Evolutionary conservation across 1,140 invertebrate genomes (phyloP).

Genomic region (Sitobion miscanthi): DNA sequence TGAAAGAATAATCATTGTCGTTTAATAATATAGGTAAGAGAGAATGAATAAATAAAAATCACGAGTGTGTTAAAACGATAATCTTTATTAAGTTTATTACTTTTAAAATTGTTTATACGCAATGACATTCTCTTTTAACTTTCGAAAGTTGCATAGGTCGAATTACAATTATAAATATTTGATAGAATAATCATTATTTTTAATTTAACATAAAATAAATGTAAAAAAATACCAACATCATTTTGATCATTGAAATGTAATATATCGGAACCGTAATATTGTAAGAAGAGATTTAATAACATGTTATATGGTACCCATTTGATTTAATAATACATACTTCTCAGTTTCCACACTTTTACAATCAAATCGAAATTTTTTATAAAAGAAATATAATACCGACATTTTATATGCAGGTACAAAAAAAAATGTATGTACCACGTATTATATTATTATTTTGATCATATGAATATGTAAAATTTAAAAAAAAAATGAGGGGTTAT

Average conservation of each 20-base stretch:
- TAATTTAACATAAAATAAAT: not conserved
- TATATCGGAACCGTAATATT: not conserved
- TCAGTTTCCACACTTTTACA: constrained; percentile 14
- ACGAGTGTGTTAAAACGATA: not conserved
- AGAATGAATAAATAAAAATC: not conserved
- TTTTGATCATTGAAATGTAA: not conserved
- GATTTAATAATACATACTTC: constrained; percentile 17
- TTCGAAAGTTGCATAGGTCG: not conserved
- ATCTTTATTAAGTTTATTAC: not conserved
- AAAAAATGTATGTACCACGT: not conserved
- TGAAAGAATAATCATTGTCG: not conserved
- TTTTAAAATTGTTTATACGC: not conserved
- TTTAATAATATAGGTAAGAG: not conserved
- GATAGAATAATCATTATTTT: not conserved
- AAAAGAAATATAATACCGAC: not conserved
- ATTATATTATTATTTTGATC: constrained; percentile 18
- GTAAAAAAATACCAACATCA: not conserved
- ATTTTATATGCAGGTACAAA: not conserved
- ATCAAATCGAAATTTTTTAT: not conserved
- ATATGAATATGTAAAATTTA: not conserved
- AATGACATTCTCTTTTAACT: not conserved
- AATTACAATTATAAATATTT: not conserved
- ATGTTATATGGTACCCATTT: not conserved
- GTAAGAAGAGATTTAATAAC: not conserved
- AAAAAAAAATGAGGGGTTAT: not conserved